Base-by-base conservation (phyloP, 2,888 invertebrate species). In the Cosmia pyralina region DNA sequence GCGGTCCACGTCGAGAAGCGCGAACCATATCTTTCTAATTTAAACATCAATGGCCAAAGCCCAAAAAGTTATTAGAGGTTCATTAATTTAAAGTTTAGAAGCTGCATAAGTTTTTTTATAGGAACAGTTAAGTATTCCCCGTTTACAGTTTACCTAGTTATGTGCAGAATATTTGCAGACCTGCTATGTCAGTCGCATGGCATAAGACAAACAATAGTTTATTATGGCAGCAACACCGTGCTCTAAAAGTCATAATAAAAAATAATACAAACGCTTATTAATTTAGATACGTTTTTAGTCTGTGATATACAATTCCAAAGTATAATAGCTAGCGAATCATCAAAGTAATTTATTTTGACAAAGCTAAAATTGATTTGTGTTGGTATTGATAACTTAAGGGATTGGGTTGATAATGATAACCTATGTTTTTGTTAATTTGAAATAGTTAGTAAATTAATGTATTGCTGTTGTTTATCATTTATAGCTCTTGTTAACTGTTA, bases 261-360 rank as follows among this genome's bases (percentile, higher is more conserved):
- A 15, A 38, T 1, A 34, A 34, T n/a, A n/a, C 28, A 22, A 60
- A 72, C 19, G 50, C 57, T 68, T 57, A 50, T 22, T 28, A 28
- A 28, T 28, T 67, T 83, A 71, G 69, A 67, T 72, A 69, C 34
- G 28, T 78, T 75, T 52, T 60, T 81, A 62, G 74, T 73, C 84
- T 85, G 84, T 85, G 84, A 85, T 85, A 78, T 48, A 69, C 59
- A 71, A 84, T 85, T 78, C 84, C 80, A 84, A 77, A 75, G 55
- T 69, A 65, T 64, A 34, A 0, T 55, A 34, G n/a, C 0, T 74
- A 70, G 57, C 11, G 55, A 68, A 70, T 53, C 41, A 66, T 34
- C 65, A 46, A 41, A 70, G 52, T 72, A 1, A 34, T 64, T 70
- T 58, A 69, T 60, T 81, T 69, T 69, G 59, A 64, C 19, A 19